Conservation (phyloP, 2,113 vertebrate genomes). For the Nycticryphes semicollaris region DNA sequence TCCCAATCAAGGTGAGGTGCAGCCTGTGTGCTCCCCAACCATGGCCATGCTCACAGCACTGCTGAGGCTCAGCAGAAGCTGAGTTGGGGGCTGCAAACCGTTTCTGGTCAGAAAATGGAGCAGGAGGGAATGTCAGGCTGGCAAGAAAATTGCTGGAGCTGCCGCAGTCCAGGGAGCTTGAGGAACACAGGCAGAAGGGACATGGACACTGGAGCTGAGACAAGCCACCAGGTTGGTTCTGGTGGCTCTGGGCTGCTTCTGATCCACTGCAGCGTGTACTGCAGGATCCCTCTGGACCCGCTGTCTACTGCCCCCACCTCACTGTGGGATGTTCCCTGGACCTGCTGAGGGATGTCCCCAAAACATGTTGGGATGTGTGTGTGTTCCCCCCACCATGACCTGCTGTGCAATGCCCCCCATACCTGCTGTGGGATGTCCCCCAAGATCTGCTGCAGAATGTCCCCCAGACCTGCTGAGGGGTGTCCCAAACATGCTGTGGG, state of each 20-base stretch:
- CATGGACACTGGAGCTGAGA: fast-evolving
- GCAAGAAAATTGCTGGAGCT: not conserved
- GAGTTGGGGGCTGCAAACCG: not conserved
- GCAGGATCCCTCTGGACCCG: not conserved
- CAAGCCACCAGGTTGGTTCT: not conserved
- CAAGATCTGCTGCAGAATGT: not conserved
- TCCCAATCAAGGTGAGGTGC: not conserved
- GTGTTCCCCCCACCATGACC: no score
- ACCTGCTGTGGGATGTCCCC: not conserved
- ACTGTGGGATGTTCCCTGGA: not conserved
- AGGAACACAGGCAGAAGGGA: not conserved
- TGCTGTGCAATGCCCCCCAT: not conserved
- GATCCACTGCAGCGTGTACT: not conserved
- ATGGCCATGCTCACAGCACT: not conserved
- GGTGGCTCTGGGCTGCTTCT: not conserved
- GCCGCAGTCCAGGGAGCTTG: not conserved
- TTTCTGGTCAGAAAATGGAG: not conserved
- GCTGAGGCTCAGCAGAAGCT: not conserved
- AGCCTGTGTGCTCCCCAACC: fast-evolving
- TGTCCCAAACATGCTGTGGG: not conserved
- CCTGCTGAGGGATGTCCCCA: not conserved
- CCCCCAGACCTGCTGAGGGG: no score
- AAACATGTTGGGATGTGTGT: not conserved
- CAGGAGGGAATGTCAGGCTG: fast-evolving
- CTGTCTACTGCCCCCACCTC: not conserved